Percentiles rank a stretch among this genome's conserved stretches.
Evolutionary conservation across 2,797 vertebrate species (phyloP).

Genomic region (Masticophis lateralis): DNA sequence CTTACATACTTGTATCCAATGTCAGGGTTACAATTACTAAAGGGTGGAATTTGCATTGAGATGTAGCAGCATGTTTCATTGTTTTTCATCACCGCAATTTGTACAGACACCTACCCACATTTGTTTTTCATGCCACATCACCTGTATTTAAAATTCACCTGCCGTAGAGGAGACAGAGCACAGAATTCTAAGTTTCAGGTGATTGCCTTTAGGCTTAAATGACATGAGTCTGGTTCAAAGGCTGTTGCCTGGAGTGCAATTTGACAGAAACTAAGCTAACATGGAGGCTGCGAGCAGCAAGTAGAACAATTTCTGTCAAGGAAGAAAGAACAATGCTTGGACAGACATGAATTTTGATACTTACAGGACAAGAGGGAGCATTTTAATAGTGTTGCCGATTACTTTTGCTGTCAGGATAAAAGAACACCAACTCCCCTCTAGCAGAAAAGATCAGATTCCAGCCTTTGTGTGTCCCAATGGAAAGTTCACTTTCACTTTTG

Average conservation of each 20-base stretch:
- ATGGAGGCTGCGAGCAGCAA: background rate
- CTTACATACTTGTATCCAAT: background rate
- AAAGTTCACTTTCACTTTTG: conserved; percentile 4
- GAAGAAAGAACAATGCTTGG: background rate
- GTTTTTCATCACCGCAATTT: background rate
- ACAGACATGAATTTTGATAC: conserved; percentile 10
- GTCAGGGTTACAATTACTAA: background rate
- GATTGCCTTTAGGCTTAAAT: conserved; percentile 14
- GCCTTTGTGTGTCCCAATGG: conserved; percentile 8
- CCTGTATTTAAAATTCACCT: background rate
- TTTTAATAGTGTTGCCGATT: conserved; percentile 9
- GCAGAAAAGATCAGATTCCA: conserved; percentile 1
- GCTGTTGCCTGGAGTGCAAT: background rate
- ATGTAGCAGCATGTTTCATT: background rate
- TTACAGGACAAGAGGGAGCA: conserved; percentile 1
- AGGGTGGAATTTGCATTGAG: background rate
- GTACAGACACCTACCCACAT: background rate
- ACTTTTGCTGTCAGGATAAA: background rate
- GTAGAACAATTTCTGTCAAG: background rate
- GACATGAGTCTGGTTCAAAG: background rate
- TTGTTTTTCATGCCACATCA: background rate
- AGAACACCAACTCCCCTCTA: background rate
- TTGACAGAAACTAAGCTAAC: background rate
- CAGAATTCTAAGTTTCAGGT: background rate
- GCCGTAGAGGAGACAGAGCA: background rate